Evolutionary conservation across 2,888 invertebrate species (phyloP).

Genomic region (Drosophila nigricruria): DNA sequence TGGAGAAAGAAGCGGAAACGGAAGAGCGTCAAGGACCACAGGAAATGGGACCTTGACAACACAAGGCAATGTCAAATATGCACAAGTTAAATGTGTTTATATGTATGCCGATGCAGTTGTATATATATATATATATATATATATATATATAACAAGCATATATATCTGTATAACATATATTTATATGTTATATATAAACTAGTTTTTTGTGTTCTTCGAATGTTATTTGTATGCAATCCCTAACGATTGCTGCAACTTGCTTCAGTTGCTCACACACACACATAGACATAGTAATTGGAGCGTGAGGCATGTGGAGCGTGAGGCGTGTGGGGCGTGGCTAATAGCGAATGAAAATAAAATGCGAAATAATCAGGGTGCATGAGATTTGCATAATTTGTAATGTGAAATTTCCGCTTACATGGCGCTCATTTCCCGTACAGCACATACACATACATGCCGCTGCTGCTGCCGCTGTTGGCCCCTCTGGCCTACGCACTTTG

Average conservation of each 20-base stretch:
- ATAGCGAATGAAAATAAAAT: conserved; percentile 46
- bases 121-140: not conserved
- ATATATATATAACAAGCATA: not conserved
- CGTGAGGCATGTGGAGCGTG: too few species aligned
- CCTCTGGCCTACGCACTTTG: conserved; percentile 6
- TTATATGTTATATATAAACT: not conserved
- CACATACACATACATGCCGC: conserved; percentile 16
- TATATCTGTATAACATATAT: not conserved
- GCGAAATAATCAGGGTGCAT: conserved; percentile 60
- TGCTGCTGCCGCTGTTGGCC: not conserved
- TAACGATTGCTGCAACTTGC: conserved; percentile 10
- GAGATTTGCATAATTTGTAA: conserved; percentile 82
- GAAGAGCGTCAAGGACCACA: conserved; percentile 11
- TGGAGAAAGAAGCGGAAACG: conserved; percentile 13
- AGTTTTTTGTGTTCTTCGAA: not conserved
- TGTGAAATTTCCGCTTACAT: conserved; percentile 78
- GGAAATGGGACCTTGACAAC: conserved; percentile 18
- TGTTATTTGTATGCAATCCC: conserved; percentile 1
- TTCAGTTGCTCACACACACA: not conserved
- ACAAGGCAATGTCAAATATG: conserved; percentile 21
- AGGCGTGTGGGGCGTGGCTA: conserved; percentile 11
- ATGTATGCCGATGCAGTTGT: conserved; percentile 4
- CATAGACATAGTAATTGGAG: not conserved
- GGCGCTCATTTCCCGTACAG: conserved; percentile 68
- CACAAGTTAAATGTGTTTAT: conserved; percentile 4